Percentiles rank a stretch among this genome's conserved stretches.
phyloP scores from a whole-genome alignment of 2,113 vertebrate genomes.

The Azemiops feae region DNA sequence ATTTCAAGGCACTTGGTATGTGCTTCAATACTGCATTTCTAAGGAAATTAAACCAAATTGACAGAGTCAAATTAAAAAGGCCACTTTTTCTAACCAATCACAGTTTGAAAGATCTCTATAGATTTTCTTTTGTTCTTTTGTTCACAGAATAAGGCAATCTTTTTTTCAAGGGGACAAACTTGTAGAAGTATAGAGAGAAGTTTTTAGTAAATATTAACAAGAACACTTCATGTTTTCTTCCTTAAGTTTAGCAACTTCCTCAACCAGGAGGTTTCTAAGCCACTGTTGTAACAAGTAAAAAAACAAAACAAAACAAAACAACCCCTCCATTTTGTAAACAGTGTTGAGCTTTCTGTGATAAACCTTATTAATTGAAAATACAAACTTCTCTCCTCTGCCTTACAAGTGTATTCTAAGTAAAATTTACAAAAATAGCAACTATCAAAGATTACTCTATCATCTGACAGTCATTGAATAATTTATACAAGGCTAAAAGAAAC shows the following conservation, averaged over 20 bases:
- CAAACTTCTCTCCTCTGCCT: conserved; percentile 70
- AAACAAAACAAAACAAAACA: conserved; percentile 34
- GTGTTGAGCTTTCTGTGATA: conserved; percentile 71
- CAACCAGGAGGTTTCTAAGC: conserved; percentile 71
- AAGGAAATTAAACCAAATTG: conserved; percentile 61
- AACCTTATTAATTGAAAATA: conserved; percentile 73
- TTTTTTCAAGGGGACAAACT: conserved; percentile 38
- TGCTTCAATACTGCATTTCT: conserved; percentile 80
- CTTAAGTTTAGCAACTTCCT: conserved; percentile 62
- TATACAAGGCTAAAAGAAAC: conserved; percentile 78
- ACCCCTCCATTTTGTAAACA: conserved; percentile 76
- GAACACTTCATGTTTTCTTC: conserved; percentile 32
- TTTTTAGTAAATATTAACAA: conserved; percentile 67
- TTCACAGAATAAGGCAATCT: conserved; percentile 42
- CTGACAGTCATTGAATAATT: conserved; percentile 74
- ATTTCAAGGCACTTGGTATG: conserved; percentile 96
- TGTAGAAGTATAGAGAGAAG: conserved; percentile 69
- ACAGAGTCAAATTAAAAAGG: conserved; percentile 78
- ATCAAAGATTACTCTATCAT: conserved; percentile 71
- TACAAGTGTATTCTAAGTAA: conserved; percentile 60
- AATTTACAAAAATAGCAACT: conserved; percentile 85
- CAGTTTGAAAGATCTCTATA: conserved; percentile 72
- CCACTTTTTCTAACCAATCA: conserved; percentile 81
- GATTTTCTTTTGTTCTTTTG: conserved; percentile 42
- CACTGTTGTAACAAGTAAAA: conserved; percentile 77